Percentiles rank a stretch among this genome's conserved stretches.
Conservation (phyloP, 2,888 invertebrate genomes). For the Piscicola geometra region DNA sequence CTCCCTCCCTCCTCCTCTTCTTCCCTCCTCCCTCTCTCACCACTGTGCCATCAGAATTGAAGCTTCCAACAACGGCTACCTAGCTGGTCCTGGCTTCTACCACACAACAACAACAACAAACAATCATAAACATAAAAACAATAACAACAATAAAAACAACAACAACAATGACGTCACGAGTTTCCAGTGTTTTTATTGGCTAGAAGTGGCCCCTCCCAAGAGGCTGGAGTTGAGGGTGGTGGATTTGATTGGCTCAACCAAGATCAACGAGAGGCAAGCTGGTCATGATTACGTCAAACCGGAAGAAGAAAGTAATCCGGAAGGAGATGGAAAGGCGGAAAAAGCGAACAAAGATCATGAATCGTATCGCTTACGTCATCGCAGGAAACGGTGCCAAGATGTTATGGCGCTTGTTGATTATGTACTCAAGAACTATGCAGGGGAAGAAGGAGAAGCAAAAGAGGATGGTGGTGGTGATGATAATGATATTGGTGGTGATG, state of each 20-base stretch:
- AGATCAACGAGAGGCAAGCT: not conserved
- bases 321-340: not conserved
- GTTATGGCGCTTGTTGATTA: not conserved
- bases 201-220: not conserved
- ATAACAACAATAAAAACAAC: not conserved
- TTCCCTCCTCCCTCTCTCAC: not conserved
- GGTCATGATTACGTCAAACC: not conserved
- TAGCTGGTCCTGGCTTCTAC: slow-evolving; percentile 13
- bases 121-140: not conserved
- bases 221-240: not conserved
- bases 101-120: not conserved
- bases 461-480: not conserved
- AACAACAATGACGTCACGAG: not conserved
- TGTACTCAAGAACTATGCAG: not conserved
- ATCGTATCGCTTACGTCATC: not conserved
- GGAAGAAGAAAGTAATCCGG: not conserved
- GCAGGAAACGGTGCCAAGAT: not conserved
- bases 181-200: slow-evolving; percentile 10
- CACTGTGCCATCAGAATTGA: not conserved
- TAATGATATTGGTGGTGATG: not conserved
- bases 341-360: not conserved
- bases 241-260: not conserved
- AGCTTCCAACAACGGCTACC: not conserved
- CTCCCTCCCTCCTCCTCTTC: not conserved
- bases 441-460: too few species aligned